These are phyloP conservation scores for Pangasius larnaudii DNA, from an alignment of 2,797 vertebrate species.

Conservation along the genomic window DNA sequence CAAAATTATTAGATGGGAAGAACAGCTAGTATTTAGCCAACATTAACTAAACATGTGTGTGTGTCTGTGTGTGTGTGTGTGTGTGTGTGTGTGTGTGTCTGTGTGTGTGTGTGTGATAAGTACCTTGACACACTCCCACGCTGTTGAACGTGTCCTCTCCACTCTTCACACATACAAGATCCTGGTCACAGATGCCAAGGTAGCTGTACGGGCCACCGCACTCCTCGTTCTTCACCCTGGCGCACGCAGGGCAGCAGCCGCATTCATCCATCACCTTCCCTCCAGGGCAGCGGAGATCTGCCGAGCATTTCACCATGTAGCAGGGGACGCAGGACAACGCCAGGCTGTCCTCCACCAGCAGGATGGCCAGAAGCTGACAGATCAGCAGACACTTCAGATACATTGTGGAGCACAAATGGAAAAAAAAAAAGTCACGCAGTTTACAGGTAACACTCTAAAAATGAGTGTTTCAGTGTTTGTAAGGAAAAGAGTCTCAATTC, in stretches of 20 bases:
- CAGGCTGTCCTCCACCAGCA: constrained; percentile 2
- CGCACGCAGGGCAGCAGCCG: neutral
- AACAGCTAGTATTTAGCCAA: neutral
- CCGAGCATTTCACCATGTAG: neutral
- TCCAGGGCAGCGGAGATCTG: neutral
- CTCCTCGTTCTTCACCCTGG: neutral
- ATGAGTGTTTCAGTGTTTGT: neutral
- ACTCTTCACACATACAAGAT: neutral
- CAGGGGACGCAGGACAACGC: neutral
- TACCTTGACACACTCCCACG: neutral
- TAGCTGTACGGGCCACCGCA: neutral
- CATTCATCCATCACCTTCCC: neutral
- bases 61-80: neutral
- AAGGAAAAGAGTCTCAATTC: neutral
- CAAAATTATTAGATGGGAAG: neutral
- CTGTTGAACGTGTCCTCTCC: neutral
- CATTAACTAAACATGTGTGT: neutral
- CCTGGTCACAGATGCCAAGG: neutral
- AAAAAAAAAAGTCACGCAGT: neutral
- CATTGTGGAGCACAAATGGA: neutral
- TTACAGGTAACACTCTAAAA: neutral
- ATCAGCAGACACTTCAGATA: constrained; percentile 3
- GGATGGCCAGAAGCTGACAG: neutral
- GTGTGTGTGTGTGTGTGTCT: no score
- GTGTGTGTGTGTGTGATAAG: neutral